Conservation (phyloP, 2,888 invertebrate genomes). For the Pandemis heparana region DNA sequence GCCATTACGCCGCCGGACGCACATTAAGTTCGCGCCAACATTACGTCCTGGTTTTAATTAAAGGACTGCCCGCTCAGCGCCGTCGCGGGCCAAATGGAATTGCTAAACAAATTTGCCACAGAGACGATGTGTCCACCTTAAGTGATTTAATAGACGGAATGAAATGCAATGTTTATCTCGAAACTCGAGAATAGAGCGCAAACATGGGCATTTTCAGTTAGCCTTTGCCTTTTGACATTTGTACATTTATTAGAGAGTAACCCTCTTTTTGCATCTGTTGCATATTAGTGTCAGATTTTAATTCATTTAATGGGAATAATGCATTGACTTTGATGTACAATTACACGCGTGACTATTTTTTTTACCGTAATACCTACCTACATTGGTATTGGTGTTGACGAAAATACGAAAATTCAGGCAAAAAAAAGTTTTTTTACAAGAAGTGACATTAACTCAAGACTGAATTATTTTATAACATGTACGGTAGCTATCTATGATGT, state of each 20-base stretch:
- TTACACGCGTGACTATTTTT: too few relatives aligned
- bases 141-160: slow-evolving; percentile 85
- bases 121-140: slow-evolving; percentile 83
- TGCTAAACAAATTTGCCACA: slow-evolving; percentile 85
- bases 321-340: too few relatives aligned
- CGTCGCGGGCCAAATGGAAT: slow-evolving; percentile 80
- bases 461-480: too few relatives aligned
- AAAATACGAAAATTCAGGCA: too few relatives aligned
- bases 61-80: slow-evolving; percentile 79
- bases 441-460: too few relatives aligned
- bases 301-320: too few relatives aligned
- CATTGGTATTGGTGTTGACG: too few relatives aligned
- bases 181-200: slow-evolving; percentile 46
- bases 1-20: slow-evolving; percentile 80
- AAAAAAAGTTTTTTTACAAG: too few relatives aligned
- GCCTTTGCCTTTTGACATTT: slow-evolving; percentile 1
- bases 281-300: too few relatives aligned
- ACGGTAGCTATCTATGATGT: too few relatives aligned
- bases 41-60: slow-evolving; percentile 83
- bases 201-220: slow-evolving; percentile 17
- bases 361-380: too few relatives aligned
- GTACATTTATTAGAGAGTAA: neutral
- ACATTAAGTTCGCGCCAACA: slow-evolving; percentile 81
- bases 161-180: slow-evolving; percentile 80
- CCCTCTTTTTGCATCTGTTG: neutral